Base-by-base conservation (phyloP, 2,888 invertebrate species). In the Craniophora ligustri region DNA sequence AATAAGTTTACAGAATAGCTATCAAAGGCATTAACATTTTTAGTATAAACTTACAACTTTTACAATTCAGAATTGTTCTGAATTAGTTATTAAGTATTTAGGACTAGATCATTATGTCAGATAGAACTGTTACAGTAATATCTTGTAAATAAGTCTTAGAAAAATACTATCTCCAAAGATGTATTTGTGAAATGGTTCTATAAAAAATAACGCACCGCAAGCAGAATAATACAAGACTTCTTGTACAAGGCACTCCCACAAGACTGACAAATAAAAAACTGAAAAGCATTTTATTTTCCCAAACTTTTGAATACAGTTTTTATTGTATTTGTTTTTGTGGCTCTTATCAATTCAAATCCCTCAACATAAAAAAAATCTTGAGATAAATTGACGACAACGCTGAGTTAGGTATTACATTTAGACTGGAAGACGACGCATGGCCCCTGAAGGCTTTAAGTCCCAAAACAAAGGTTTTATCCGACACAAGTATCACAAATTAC, bases 401-500 rank as follows among this genome's bases (percentile, higher is more conserved):
- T 18, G 40, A 44, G 54, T 55, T 32, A 45, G 57, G 48, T 41
- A 42, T 14, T n/a, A 14, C 5, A 19, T 30, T 7, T 35, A 30
- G 19, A 6, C 18, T 19, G 10, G 15, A 7, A 5, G 21, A 65
- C n/a, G 40, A 50, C 32, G n/a, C 14, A 46, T 23, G 23, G 30
- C 49, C 42, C n/a, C 19, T n/a, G 14, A 11, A 26, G 41, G 35
- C 44, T n/a, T 7, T 5, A 41, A 57, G 23, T 57, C 44, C 48
- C 40, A 16, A 47, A 66, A 65, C 53, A 61, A 65, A 61, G 58
- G 46, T 50, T 32, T 51, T 53, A 68, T 63, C 64, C 32, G 30
- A 38, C 28, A 10, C 30, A 50, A 70, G 47, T 14, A 50, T 34
- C 15, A 40, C 60, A 73, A 62, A 73, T 73, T 45, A 61, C 61